These are phyloP conservation scores for Caenorhabditis sp. DNA, from an alignment of 2,888 invertebrate genomes.

Conservation along the genomic window DNA sequence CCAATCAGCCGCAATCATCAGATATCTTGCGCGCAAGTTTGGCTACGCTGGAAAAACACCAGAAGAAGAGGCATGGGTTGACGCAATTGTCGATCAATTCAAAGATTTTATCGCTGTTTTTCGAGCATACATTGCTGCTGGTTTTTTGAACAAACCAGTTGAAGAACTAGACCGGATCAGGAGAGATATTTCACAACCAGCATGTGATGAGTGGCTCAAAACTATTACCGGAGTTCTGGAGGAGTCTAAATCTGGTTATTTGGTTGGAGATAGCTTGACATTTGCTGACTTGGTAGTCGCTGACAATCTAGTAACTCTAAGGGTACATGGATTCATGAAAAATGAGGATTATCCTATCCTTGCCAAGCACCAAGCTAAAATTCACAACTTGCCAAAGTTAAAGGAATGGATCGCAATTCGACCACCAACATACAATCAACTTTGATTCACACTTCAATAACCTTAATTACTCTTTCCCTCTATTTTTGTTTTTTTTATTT, in stretches of 20 bases:
- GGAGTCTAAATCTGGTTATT: slow-evolving; percentile 25
- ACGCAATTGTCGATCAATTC: slow-evolving; percentile 42
- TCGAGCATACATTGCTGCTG: slow-evolving; percentile 18
- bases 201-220: slow-evolving; percentile 17
- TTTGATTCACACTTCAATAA: too few relatives aligned
- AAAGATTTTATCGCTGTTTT: slow-evolving; percentile 24
- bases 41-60: slow-evolving; percentile 43
- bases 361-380: slow-evolving; percentile 7
- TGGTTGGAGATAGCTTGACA: slow-evolving; percentile 33
- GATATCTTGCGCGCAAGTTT: slow-evolving; percentile 43
- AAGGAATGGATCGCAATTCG: slow-evolving; percentile 21
- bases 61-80: slow-evolving; percentile 41
- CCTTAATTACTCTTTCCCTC: too few relatives aligned
- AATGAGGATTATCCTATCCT: slow-evolving; percentile 4
- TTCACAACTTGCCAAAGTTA: slow-evolving; percentile 13
- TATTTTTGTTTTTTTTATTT: too few relatives aligned
- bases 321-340: slow-evolving; percentile 11
- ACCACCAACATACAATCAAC: slow-evolving; percentile 14
- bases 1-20: slow-evolving; percentile 32
- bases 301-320: slow-evolving; percentile 24
- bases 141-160: slow-evolving; percentile 8
- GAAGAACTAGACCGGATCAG: slow-evolving; percentile 5
- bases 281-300: slow-evolving; percentile 36
- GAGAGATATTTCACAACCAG: slow-evolving; percentile 27
- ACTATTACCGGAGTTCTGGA: slow-evolving; percentile 20